Evolutionary conservation across 1,140 invertebrate species (phyloP).

Genomic region (Drosophila leontia): DNA sequence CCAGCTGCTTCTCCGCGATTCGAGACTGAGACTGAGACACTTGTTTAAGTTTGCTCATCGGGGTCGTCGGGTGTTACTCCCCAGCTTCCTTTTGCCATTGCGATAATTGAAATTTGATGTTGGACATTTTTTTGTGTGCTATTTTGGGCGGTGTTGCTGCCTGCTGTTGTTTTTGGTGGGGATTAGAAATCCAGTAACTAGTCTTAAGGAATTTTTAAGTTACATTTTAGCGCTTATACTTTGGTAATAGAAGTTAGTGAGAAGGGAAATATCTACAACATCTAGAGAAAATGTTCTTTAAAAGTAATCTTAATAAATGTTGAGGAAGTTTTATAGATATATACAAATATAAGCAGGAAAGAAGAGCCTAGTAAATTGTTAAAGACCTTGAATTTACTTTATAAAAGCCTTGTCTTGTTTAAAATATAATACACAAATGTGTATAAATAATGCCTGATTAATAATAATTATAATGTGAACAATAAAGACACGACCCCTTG

Average conservation of each 20-base stretch:
- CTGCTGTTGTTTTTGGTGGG: conserved; percentile 4
- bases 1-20: conserved; percentile 18
- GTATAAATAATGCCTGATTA: neutral
- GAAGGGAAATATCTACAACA: neutral
- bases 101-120: conserved; percentile 80
- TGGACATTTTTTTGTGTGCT: conserved; percentile 18
- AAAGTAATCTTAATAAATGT: neutral
- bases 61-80: conserved; percentile 58
- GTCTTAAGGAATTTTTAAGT: neutral
- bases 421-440: neutral
- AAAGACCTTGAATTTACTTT: neutral
- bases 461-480: neutral
- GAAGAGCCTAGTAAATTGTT: neutral
- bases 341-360: neutral
- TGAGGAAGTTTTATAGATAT: neutral
- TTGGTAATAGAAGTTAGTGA: neutral
- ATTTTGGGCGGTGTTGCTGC: conserved; percentile 31
- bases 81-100: conserved; percentile 58
- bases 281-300: neutral
- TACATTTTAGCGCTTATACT: neutral
- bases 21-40: conserved; percentile 43
- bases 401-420: neutral
- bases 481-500: conserved; percentile 1
- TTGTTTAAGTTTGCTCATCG: conserved; percentile 47
- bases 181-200: conserved; percentile 9